Evolutionary conservation across 2,797 vertebrate species (phyloP).

Genomic region (Menidia menidia): DNA sequence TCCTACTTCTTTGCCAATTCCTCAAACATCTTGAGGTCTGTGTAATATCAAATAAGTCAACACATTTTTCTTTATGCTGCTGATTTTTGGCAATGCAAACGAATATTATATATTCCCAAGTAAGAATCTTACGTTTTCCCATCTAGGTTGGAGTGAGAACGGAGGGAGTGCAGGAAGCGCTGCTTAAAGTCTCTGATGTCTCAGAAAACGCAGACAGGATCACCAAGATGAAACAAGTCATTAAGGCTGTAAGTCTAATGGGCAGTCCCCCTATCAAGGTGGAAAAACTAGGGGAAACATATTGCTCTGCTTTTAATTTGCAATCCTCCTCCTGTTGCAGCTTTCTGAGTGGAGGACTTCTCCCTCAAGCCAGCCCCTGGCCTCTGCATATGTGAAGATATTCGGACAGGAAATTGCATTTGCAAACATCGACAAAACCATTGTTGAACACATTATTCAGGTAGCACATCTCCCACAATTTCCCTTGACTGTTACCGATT

Average conservation of each 20-base stretch:
- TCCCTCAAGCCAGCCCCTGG: conserved; percentile 76
- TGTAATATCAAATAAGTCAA: not conserved
- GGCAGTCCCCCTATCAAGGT: no score
- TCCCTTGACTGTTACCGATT: not conserved
- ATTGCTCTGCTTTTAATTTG: not conserved
- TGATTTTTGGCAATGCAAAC: no score
- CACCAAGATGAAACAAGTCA: conserved; percentile 77
- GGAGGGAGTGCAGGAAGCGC: conserved; percentile 82
- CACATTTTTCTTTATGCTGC: not conserved
- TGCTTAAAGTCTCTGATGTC: conserved; percentile 70
- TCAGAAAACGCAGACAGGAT: conserved; percentile 58
- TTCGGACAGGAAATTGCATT: conserved; percentile 86
- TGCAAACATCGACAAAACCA: conserved; percentile 76
- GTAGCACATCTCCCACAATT: conserved; percentile 58
- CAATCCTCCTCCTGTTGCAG: conserved; percentile 61
- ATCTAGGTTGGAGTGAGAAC: conserved; percentile 81
- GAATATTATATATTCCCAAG: not conserved
- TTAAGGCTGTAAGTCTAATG: conserved; percentile 79
- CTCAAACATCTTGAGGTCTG: not conserved
- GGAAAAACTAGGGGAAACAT: no score
- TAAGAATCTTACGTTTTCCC: not conserved
- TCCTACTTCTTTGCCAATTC: not conserved
- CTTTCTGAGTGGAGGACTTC: conserved; percentile 84
- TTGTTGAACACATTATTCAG: conserved; percentile 79
- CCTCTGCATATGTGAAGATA: conserved; percentile 80